Conservation (phyloP, 2,113 vertebrate species). For the Zonotrichia leucophrys region DNA sequence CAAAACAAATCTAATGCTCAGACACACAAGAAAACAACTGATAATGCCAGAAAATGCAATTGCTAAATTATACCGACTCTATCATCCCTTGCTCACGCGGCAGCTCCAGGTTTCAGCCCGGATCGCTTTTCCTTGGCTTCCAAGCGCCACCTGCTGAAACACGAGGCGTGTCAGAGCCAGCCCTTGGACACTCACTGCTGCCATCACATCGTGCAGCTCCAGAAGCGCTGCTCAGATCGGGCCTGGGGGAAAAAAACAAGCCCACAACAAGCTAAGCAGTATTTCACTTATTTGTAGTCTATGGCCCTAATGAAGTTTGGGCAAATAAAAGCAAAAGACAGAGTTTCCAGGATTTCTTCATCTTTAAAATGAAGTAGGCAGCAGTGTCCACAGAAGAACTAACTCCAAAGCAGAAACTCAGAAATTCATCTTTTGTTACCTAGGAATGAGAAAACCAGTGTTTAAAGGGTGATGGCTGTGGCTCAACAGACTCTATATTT, state of each 20-base stretch:
- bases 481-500: background rate
- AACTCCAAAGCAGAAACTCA: constrained; percentile 64
- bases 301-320: background rate
- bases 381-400: constrained; percentile 62
- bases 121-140: background rate
- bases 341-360: constrained; percentile 65
- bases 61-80: fast-evolving
- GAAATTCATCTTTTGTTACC: constrained; percentile 67
- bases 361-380: constrained; percentile 68
- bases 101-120: background rate
- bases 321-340: constrained; percentile 1
- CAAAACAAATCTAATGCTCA: background rate
- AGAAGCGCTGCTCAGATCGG: fast-evolving
- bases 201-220: background rate
- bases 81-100: background rate
- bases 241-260: background rate
- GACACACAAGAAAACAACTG: background rate
- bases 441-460: background rate
- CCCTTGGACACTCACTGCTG: background rate
- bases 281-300: background rate
- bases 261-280: background rate
- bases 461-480: background rate
- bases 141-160: background rate
- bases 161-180: background rate
- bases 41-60: background rate